These are phyloP conservation scores for Chamaea fasciata DNA, from an alignment of 2,113 vertebrate genomes.

Conservation along the genomic window DNA sequence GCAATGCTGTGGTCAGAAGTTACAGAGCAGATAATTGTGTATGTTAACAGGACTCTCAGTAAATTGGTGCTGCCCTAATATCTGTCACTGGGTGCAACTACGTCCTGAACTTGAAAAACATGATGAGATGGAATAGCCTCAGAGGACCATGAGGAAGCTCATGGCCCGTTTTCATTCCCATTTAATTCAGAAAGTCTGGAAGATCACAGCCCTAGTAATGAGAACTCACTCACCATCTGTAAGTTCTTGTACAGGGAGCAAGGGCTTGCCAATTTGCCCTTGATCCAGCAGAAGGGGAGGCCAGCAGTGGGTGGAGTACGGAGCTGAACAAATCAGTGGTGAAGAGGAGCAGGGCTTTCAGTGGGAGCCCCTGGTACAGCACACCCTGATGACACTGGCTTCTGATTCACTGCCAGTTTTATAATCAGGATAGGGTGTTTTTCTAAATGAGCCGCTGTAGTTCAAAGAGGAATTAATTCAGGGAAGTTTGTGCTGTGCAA, in stretches of 20 bases:
- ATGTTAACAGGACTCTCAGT: not conserved
- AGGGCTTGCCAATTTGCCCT: not conserved
- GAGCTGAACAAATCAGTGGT: not conserved
- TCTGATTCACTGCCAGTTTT: not conserved
- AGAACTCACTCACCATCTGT: slow-evolving; percentile 4
- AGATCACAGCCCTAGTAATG: not conserved
- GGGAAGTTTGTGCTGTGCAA: not conserved
- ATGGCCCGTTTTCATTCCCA: not conserved
- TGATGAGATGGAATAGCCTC: not conserved
- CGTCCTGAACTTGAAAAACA: not conserved
- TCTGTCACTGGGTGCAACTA: not conserved
- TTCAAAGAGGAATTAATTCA: not conserved
- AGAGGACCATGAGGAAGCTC: not conserved
- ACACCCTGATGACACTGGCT: accelerated
- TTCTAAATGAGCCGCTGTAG: not conserved
- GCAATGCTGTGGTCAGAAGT: not conserved
- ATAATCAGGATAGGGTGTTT: not conserved
- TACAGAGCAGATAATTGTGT: not conserved
- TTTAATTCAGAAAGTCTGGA: not conserved
- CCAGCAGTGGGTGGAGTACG: not conserved
- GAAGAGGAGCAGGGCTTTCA: not conserved
- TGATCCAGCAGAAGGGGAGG: not conserved
- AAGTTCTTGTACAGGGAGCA: not conserved
- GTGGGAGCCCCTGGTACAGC: not conserved
- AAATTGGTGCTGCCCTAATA: not conserved